Evolutionary conservation across 2,113 vertebrate species (phyloP).

Genomic region (Calyptommatus sinebrachiatus): DNA sequence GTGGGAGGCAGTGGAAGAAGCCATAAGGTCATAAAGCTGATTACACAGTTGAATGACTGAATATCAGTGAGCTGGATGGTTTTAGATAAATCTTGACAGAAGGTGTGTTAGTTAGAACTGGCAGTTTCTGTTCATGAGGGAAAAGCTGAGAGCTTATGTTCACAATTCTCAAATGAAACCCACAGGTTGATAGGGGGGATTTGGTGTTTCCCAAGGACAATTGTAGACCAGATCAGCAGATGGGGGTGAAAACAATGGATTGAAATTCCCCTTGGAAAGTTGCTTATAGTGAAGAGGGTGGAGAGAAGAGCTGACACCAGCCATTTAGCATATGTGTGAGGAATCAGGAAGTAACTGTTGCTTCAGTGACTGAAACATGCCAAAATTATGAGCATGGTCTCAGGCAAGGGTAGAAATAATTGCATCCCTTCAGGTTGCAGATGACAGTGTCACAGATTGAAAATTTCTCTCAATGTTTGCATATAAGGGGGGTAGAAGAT

Average conservation of each 20-base stretch:
- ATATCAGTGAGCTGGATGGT: not conserved
- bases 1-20: no score
- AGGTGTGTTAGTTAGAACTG: accelerated
- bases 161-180: not conserved
- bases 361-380: no score
- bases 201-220: constrained; percentile 8
- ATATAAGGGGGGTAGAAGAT: not conserved
- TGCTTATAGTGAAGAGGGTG: not conserved
- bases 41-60: no score
- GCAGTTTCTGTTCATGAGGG: not conserved
- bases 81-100: accelerated
- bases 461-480: not conserved
- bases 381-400: not conserved
- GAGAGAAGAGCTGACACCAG: not conserved
- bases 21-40: no score
- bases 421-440: not conserved
- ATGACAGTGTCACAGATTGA: not conserved
- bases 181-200: not conserved
- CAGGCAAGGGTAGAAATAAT: not conserved
- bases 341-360: not conserved
- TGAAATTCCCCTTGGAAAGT: not conserved
- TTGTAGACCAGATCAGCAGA: constrained; percentile 2
- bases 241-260: not conserved
- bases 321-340: not conserved
- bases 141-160: not conserved